These are phyloP conservation scores for Dicentrarchus labrax DNA, from an alignment of 2,113 vertebrate species.

Conservation along the genomic window DNA sequence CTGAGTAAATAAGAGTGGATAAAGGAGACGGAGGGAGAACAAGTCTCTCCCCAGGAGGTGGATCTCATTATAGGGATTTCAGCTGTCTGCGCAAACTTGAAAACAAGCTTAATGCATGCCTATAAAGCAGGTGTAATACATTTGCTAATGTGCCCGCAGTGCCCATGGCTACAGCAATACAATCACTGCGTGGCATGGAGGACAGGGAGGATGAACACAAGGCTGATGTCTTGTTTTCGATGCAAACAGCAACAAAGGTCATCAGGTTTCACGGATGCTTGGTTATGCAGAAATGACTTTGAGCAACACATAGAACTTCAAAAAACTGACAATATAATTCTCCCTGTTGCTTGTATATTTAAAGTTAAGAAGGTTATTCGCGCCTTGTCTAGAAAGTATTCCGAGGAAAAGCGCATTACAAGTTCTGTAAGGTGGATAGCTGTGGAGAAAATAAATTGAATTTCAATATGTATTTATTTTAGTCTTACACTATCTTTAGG, in stretches of 20 bases:
- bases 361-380: conserved; percentile 48
- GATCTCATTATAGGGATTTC: conserved; percentile 86
- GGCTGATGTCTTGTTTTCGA: conserved; percentile 67
- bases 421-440: conserved; percentile 30
- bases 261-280: conserved; percentile 55
- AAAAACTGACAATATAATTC: conserved; percentile 48
- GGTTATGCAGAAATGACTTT: conserved; percentile 71
- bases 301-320: conserved; percentile 58
- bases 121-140: conserved; percentile 86
- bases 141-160: conserved; percentile 75
- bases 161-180: conserved; percentile 68
- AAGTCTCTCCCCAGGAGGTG: conserved; percentile 80
- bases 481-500: conserved; percentile 66
- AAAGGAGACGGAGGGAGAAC: conserved; percentile 71
- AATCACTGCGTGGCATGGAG: conserved; percentile 54
- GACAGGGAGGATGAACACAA: conserved; percentile 51
- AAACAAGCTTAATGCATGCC: conserved; percentile 84
- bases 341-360: conserved; percentile 43
- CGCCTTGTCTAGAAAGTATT: conserved; percentile 27
- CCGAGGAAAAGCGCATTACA: conserved; percentile 46
- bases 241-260: conserved; percentile 68
- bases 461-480: conserved; percentile 71
- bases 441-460: conserved; percentile 69
- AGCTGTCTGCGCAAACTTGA: conserved; percentile 74
- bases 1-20: conserved; percentile 81